Base-by-base conservation (phyloP, 2,113 vertebrate species). In the Sisor rabdophorus region DNA sequence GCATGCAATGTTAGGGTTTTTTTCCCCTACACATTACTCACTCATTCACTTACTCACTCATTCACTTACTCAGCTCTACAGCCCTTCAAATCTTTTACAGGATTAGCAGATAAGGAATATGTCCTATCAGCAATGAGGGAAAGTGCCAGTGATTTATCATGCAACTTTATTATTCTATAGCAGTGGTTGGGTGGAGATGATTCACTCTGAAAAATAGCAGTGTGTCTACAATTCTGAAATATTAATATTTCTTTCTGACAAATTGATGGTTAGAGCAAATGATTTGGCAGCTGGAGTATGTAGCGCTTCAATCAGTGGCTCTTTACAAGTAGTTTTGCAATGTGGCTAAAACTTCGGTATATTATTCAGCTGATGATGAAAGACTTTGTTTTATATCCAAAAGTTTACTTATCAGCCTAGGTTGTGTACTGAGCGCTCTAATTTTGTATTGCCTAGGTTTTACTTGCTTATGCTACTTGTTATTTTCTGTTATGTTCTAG, bases 121-220 rank as follows among this genome's bases (percentile, higher is more conserved):
- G 50, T 30, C 68, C 20, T 50, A 52, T 36, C 68, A 54, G 50
- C 19, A n/a, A 13, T 24, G 15, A 11, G 19, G 28, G 28, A 26
- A 28, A 53, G 68, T 54, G 26, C 48, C 10, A 48, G 47, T 28
- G 67, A 70, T 70, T 52, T 70, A 70, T 53, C 48, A 55, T 55
- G 19, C 32, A 64, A 7, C 11, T 22, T n/a, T 22, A 65, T 65
- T 44, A 44, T 65, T 65, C 20, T 44, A 4, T 44, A 44, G 36
- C n/a, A 24, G 13, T 22, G 61, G 13, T 44, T 7, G 36, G 1
- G 4, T 1, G 12, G 6, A 15, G n/a, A 64, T 13, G 32, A 44
- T 40, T 64, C 30, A 9, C 61, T 40, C 20, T n/a, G 40, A 64
- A 65, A 65, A 44, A 65, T 44, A 22, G 36, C 61, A 9, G 20